Evolutionary conservation across 2,888 invertebrate species (phyloP), one percentile per base, ranked within the genome.

Genomic region (Leptinotarsa tumamoca): DNA sequence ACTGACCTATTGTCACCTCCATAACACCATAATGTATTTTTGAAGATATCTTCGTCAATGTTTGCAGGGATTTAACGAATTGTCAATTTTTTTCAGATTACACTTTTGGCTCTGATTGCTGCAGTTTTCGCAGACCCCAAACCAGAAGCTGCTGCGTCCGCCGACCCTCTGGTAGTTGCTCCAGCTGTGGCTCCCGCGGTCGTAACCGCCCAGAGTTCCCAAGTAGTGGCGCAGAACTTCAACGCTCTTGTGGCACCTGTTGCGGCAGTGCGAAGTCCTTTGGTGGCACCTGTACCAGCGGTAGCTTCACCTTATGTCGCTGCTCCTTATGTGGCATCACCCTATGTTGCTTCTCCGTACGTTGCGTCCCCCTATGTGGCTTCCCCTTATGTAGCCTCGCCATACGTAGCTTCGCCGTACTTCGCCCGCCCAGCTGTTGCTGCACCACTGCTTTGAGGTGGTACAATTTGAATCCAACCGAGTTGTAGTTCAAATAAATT

Each of bases 151-250:
- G n/a, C n/a, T 17, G 52, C 52, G 0, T 43, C 43, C 10, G 52
- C 52, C 0, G 52, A 15, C 52, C 52, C 86, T 82, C 84, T 87
- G 87, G 71, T 89, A 80, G 80, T 80, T 14, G 54, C 78, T 17
- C 79, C 81, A 52, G 82, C 80, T n/a, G 83, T 85, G 17, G 85
- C 86, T 56, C 85, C 86, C 43, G 84, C 85, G 49, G 80, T 92
- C 80, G 92, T 93, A 15, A 93, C 93, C 0, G 91, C 93, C 1
- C 90, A 91, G 82, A 92, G 93, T 87, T 91, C 92, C 17, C 92
- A 93, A 86, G 69, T 69, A 14, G 52, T 69, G 15, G 54, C 69
- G 1, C 56, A 56, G 18, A 69, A 69, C 69, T 69, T 18, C 43
- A 69, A 69, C 56, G 69, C 69, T 3, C 69, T 69, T 43, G 69